These are phyloP conservation scores for Boulengeromyrus knoepffleri DNA, from an alignment of 2,113 vertebrate genomes.

Conservation along the genomic window DNA sequence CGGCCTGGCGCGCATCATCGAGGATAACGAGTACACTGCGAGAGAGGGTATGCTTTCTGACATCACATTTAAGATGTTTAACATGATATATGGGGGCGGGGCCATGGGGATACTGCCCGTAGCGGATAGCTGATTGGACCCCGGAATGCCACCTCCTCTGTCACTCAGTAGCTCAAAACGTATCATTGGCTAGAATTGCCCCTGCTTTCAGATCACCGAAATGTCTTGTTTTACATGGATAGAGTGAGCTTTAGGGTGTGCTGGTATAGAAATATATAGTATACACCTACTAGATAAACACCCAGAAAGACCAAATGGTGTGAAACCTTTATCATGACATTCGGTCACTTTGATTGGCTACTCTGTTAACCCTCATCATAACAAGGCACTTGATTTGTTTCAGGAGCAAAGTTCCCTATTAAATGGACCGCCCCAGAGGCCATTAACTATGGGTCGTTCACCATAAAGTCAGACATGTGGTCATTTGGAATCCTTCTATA, in stretches of 20 bases:
- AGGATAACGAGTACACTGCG: slow-evolving; percentile 88
- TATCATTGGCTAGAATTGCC: background rate
- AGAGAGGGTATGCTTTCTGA: slow-evolving; percentile 70
- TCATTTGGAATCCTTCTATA: slow-evolving; percentile 91
- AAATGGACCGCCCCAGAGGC: slow-evolving; percentile 97
- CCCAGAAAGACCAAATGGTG: background rate
- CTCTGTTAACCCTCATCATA: background rate
- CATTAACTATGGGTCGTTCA: slow-evolving; percentile 91
- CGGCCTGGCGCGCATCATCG: slow-evolving; percentile 84
- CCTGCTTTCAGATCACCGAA: background rate
- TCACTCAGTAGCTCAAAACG: background rate
- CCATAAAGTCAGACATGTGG: slow-evolving; percentile 97
- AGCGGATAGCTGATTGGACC: background rate
- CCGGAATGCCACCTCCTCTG: background rate
- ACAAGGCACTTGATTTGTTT: background rate
- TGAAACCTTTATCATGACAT: background rate
- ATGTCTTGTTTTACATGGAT: background rate
- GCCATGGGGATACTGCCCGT: background rate
- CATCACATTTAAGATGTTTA: background rate
- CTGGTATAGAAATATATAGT: background rate
- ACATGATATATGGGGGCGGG: background rate
- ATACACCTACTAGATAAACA: background rate
- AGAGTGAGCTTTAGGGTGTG: background rate
- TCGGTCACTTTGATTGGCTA: background rate
- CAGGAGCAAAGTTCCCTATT: slow-evolving; percentile 95